Evolutionary conservation across 2,888 invertebrate species (phyloP).

Genomic region (Anthophora plumipes): DNA sequence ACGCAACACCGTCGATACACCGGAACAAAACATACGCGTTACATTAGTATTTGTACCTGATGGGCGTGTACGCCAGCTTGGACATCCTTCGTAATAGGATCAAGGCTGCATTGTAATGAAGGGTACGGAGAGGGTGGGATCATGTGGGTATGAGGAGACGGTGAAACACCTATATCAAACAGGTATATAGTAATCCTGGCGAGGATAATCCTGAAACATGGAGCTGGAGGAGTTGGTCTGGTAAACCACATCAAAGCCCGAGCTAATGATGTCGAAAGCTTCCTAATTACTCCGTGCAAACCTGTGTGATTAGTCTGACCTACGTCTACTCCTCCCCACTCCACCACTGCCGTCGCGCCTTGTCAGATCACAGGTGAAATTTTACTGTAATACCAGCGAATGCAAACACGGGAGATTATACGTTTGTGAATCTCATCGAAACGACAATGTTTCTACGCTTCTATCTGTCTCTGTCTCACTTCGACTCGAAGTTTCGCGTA

Average conservation of each 20-base stretch:
- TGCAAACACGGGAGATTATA: slow-evolving; percentile 27
- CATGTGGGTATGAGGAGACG: slow-evolving; percentile 25
- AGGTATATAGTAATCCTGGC: slow-evolving; percentile 72
- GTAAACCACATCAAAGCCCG: slow-evolving; percentile 79
- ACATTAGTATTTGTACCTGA: slow-evolving; percentile 62
- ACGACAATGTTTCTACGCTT: slow-evolving; percentile 13
- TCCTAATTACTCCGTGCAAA: slow-evolving; percentile 79
- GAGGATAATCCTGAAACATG: slow-evolving; percentile 72
- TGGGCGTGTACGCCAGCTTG: slow-evolving; percentile 56
- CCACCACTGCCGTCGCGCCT: background rate
- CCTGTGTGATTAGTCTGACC: slow-evolving; percentile 71
- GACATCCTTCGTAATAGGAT: slow-evolving; percentile 73
- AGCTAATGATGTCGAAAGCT: slow-evolving; percentile 80
- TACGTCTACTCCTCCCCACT: slow-evolving; percentile 42
- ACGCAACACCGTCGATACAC: background rate
- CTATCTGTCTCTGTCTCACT: background rate
- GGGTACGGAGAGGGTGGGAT: slow-evolving; percentile 34
- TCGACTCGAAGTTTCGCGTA: slow-evolving; percentile 3
- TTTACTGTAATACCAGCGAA: slow-evolving; percentile 57
- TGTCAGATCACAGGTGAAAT: slow-evolving; percentile 58
- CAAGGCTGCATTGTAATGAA: slow-evolving; percentile 75
- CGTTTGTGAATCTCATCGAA: slow-evolving; percentile 13
- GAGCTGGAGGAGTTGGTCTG: slow-evolving; percentile 65
- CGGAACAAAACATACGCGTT: slow-evolving; percentile 26
- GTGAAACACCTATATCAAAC: slow-evolving; percentile 55